phyloP scores from a whole-genome alignment of 37 sponge, comb jelly and placozoan species.

The Eunapius fragilis region DNA sequence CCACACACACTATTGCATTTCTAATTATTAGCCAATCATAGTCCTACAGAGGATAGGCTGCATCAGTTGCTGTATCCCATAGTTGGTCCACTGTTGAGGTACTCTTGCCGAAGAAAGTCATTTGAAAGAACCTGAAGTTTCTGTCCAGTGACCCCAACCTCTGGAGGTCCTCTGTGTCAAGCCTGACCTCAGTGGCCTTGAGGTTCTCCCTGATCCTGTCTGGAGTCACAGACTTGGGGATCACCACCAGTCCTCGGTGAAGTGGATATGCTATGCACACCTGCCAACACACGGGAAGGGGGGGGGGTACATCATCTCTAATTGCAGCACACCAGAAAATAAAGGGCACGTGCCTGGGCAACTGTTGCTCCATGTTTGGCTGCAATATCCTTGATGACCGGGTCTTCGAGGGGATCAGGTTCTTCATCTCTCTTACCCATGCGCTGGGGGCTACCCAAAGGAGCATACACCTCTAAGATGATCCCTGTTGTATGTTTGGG shows the following conservation, averaged over 20 bases:
- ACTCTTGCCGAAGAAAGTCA: constrained; percentile 10
- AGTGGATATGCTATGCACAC: constrained; percentile 67
- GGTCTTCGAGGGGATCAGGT: constrained; percentile 34
- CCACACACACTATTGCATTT: too few species aligned
- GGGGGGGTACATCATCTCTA: too few species aligned
- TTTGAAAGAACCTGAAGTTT: constrained; percentile 36
- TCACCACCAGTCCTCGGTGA: constrained; percentile 62
- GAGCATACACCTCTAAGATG: constrained; percentile 51
- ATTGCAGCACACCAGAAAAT: too few species aligned
- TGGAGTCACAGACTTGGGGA: constrained; percentile 75
- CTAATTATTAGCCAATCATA: too few species aligned
- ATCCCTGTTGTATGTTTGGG: constrained; percentile 39
- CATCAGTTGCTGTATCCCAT: background rate
- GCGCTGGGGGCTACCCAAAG: constrained; percentile 38
- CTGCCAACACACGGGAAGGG: background rate
- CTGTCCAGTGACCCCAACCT: constrained; percentile 46
- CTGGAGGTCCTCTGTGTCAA: constrained; percentile 79
- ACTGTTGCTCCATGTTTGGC: constrained; percentile 36
- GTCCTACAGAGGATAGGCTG: background rate
- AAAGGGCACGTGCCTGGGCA: constrained; percentile 31
- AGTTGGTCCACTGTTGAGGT: background rate
- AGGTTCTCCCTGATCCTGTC: constrained; percentile 71
- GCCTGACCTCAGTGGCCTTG: constrained; percentile 54
- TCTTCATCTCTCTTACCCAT: constrained; percentile 10
- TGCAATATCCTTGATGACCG: constrained; percentile 37